These are phyloP conservation scores for Vombatus ursinus DNA, from an alignment of 2,113 vertebrate genomes.

Conservation along the genomic window DNA sequence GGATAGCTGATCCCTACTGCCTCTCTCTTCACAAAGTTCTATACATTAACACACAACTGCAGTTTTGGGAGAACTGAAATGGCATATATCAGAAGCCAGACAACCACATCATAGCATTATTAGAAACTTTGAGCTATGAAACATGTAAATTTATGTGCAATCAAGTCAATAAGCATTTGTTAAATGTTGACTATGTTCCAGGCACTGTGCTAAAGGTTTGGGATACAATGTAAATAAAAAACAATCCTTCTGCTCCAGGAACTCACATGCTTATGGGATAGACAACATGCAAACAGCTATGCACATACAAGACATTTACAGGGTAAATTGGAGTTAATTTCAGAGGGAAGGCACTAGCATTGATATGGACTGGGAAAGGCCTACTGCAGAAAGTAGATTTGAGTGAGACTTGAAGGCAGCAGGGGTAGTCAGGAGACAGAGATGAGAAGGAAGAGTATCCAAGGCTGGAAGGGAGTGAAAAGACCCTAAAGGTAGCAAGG, in stretches of 20 bases:
- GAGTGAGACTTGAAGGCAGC: too few relatives aligned
- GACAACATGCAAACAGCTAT: not conserved
- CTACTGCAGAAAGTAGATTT: too few relatives aligned
- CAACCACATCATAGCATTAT: not conserved
- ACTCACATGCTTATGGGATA: not conserved
- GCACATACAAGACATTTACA: not conserved
- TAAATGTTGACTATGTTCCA: not conserved
- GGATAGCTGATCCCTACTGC: not conserved
- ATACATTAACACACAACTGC: not conserved
- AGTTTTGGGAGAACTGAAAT: not conserved
- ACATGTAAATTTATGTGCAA: not conserved
- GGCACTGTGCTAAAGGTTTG: not conserved
- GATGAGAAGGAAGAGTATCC: too few relatives aligned
- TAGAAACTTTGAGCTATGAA: not conserved
- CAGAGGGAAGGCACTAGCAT: not conserved
- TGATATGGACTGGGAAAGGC: not conserved
- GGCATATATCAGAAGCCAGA: too few relatives aligned
- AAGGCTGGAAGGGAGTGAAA: not conserved
- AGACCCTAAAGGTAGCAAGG: not conserved
- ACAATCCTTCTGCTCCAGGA: not conserved
- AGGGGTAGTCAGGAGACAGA: too few relatives aligned
- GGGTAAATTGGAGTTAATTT: not conserved
- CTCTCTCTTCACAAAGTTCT: not conserved
- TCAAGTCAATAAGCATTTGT: not conserved
- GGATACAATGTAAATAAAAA: not conserved